Base-by-base conservation (phyloP, 2,888 invertebrate genomes). In the Apoda limacodes region DNA sequence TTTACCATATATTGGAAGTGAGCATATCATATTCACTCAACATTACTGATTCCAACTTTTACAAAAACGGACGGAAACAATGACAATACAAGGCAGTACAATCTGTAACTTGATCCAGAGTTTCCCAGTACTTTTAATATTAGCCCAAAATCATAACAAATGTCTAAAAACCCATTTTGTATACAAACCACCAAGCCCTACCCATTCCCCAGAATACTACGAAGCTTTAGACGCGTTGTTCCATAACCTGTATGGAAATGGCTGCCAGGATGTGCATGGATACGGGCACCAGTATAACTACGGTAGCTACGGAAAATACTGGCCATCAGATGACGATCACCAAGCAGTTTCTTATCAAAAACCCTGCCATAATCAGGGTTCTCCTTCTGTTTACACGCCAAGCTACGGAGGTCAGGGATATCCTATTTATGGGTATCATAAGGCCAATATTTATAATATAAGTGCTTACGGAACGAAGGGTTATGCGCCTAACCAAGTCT, bases 151-250 rank as follows among this genome's bases (percentile, higher is more conserved):
- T 9, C 46, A 57, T 7, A 59, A 66, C 3, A 60, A 47, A 43
- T 80, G 80, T 37, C 20, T 76, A 0, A 60, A 68, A 30, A 78
- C 78, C 0, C 76, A 67, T 0, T 48, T 80, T 1, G 35, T 71
- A 0, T 80, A 80, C 32, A 68, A 71, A 20, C 80, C 75, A 0
- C 80, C 80, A 0, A 48, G 42, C 1, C 70, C 80, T 0, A 76
- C 78, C 0, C 71, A 62, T 5, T 55, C 76, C 0, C 75, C 80
- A 0, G 76, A 76, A 19, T 78, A 74, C 20, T 78, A 76, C 28
- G 68, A 69, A 23, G 76, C 76, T 0, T 48, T 75, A n/a, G 74
- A 76, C 19, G 60, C 63, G 0, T 28, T 78, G 5, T 57, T 76
- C 12, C 68, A 74, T 9, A 54, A 46, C 4, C 11, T 72, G 2